A percentile compares a stretch with the other conserved stretches of the same genome.
phyloP scores from a whole-genome alignment of 2,113 vertebrate species.

The Oceanites oceanicus region DNA sequence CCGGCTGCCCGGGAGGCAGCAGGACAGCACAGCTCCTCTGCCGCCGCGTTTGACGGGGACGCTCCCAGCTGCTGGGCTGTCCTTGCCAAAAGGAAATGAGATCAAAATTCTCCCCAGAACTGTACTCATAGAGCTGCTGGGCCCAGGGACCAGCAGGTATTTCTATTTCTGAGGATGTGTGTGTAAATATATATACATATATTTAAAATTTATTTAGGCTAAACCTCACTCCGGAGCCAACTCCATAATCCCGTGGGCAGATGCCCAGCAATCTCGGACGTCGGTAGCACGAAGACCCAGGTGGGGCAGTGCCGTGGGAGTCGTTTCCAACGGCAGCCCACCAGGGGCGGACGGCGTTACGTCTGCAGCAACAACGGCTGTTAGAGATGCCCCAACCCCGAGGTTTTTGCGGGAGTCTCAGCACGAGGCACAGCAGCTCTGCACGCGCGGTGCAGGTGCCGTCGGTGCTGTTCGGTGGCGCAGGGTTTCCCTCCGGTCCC shows the following conservation, averaged over 20 bases:
- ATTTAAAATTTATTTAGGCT: not conserved
- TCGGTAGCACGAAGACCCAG: fast-evolving
- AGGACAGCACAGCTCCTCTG: not conserved
- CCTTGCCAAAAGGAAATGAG: not conserved
- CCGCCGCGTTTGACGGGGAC: fast-evolving
- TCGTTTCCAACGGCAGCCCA: not conserved
- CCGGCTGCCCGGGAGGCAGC: not conserved
- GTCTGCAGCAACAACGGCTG: not conserved
- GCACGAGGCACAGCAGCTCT: not conserved
- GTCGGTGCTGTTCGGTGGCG: not conserved
- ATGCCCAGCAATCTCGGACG: fast-evolving
- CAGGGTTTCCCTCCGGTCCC: not conserved
- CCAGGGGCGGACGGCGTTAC: not conserved
- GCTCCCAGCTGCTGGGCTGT: not conserved
- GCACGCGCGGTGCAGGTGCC: fast-evolving
- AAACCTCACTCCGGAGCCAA: not conserved
- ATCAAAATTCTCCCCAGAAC: not conserved
- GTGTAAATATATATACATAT: too few species aligned
- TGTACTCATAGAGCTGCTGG: fast-evolving
- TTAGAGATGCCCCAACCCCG: fast-evolving
- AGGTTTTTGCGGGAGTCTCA: not conserved
- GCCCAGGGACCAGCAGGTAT: not conserved
- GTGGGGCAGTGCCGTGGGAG: not conserved
- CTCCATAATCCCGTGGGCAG: not conserved
- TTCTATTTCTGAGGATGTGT: not conserved